Percentiles rank a stretch among this genome's conserved stretches.
phyloP scores from a whole-genome alignment of 2,797 vertebrate species.

The Acipenser oxyrinchus region DNA sequence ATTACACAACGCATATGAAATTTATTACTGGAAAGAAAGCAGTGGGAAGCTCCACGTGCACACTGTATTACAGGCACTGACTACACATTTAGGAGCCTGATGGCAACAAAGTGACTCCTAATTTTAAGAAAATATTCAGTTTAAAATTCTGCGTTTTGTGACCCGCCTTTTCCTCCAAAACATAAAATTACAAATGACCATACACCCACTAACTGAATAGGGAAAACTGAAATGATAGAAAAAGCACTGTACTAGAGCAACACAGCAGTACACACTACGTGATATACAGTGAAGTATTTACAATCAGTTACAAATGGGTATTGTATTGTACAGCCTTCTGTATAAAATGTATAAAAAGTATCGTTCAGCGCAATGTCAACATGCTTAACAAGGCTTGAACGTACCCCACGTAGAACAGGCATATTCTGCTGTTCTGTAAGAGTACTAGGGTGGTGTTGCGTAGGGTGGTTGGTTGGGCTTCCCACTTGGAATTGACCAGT shows the following conservation, averaged over 20 bases:
- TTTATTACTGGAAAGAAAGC: constrained; percentile 70
- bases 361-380: no score
- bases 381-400: no score
- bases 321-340: no score
- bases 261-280: no score
- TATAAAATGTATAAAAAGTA: no score
- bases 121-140: constrained; percentile 1
- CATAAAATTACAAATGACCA: neutral
- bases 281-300: no score
- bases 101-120: constrained; percentile 5
- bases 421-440: no score
- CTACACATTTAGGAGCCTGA: constrained; percentile 53
- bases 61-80: constrained; percentile 58
- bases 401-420: no score
- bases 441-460: no score
- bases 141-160: neutral
- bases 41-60: constrained; percentile 49
- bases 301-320: no score
- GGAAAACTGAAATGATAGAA: neutral
- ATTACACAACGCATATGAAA: constrained; percentile 80
- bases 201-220: neutral
- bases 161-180: neutral
- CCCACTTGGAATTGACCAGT: no score
- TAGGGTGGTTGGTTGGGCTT: no score
- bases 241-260: neutral